phyloP scores from a whole-genome alignment of 2,113 vertebrate genomes.

The Platichthys stellatus region DNA sequence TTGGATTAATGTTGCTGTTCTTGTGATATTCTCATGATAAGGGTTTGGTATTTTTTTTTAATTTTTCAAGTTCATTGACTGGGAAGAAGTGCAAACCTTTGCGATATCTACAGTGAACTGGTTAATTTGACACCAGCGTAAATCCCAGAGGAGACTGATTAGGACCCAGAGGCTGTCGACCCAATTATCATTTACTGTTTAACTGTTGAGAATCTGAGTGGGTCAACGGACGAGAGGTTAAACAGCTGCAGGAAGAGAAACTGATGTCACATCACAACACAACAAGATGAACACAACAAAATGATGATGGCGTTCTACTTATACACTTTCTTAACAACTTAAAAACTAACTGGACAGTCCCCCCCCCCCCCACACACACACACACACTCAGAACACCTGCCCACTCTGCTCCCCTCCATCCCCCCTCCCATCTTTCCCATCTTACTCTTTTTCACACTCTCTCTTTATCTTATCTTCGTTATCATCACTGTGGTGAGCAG shows the following conservation, averaged over 20 bases:
- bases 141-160: conserved; percentile 52
- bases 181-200: conserved; percentile 43
- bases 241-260: conserved; percentile 9
- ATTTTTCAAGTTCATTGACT: neutral
- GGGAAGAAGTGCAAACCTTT: conserved; percentile 42
- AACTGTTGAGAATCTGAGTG: conserved; percentile 19
- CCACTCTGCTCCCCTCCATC: conserved; percentile 45
- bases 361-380: too few relatives aligned
- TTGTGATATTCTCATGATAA: conserved; percentile 49
- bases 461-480: conserved; percentile 94
- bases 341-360: too few relatives aligned
- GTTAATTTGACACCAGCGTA: conserved; percentile 42
- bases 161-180: conserved; percentile 4
- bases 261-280: neutral
- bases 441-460: conserved; percentile 89
- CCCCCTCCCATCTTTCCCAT: conserved; percentile 78
- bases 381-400: neutral
- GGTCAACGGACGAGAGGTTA: conserved; percentile 9
- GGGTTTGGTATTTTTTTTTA: conserved; percentile 23
- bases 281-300: neutral
- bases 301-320: neutral
- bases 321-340: too few relatives aligned
- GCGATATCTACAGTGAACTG: conserved; percentile 37
- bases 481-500: conserved; percentile 76
- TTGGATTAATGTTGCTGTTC: conserved; percentile 50